A percentile compares a stretch with the other conserved stretches of the same genome.
These are phyloP conservation scores for Brachypalpus laphriformis DNA, from an alignment of 2,888 invertebrate species.

Conservation along the genomic window DNA sequence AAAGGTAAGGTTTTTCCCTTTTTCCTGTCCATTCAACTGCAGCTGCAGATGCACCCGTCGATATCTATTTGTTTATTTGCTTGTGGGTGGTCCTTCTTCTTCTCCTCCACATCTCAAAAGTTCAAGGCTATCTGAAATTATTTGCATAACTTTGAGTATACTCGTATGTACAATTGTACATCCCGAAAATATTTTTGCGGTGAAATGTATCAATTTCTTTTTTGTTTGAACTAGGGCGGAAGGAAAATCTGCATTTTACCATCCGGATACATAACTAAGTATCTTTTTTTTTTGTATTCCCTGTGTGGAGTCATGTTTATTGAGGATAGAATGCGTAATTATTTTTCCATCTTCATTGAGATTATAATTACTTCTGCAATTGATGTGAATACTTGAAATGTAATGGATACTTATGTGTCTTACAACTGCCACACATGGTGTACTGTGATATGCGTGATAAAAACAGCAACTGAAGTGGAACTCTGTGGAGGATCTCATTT, in stretches of 20 bases:
- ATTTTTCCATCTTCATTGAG: conserved; percentile 54
- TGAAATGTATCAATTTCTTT: neutral
- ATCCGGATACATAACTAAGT: neutral
- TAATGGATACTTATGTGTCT: conserved; percentile 51
- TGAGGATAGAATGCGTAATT: conserved; percentile 26
- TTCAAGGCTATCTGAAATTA: conserved; percentile 46
- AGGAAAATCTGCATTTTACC: conserved; percentile 4
- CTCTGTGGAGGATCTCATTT: conserved; percentile 67
- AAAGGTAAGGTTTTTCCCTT: conserved; percentile 53
- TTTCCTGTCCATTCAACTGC: neutral
- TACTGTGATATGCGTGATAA: conserved; percentile 28
- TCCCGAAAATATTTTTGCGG: conserved; percentile 18
- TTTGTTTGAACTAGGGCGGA: conserved; percentile 15
- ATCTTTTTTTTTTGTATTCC: conserved; percentile 11
- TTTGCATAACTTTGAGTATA: neutral
- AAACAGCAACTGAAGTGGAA: conserved; percentile 67
- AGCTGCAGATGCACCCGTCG: neutral
- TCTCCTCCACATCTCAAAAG: neutral
- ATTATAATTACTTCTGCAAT: conserved; percentile 65
- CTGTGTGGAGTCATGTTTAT: neutral
- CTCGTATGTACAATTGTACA: neutral
- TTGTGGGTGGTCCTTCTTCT: neutral
- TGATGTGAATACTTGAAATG: conserved; percentile 51
- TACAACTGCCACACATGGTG: neutral
- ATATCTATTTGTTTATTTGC: neutral